phyloP scores from a whole-genome alignment of 1,140 invertebrate genomes.

The Nebria ingens region DNA sequence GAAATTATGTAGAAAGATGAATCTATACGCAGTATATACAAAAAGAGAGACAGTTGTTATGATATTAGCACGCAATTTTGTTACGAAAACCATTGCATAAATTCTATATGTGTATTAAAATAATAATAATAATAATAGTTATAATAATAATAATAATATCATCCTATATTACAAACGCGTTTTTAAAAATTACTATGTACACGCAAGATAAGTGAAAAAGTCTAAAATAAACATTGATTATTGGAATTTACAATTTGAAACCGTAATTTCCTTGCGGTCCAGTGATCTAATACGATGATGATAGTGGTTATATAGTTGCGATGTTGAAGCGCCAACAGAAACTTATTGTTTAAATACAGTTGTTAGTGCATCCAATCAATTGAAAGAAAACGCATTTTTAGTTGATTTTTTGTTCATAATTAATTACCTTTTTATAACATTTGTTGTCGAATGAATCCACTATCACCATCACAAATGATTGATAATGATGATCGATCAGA shows the following conservation, averaged over 20 bases:
- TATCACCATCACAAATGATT: constrained; percentile 1
- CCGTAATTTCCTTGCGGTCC: too few relatives aligned
- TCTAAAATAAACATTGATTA: constrained; percentile 9
- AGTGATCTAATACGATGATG: too few relatives aligned
- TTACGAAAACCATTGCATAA: background rate
- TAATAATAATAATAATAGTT: too few relatives aligned
- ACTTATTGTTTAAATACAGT: too few relatives aligned
- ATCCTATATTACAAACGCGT: constrained; percentile 17
- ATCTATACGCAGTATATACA: too few relatives aligned
- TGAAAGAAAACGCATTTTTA: background rate
- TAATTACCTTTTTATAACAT: background rate
- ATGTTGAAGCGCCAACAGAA: too few relatives aligned
- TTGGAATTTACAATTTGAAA: background rate
- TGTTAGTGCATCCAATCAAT: too few relatives aligned
- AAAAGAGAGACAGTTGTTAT: too few relatives aligned
- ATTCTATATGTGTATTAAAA: too few relatives aligned
- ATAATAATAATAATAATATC: constrained; percentile 10
- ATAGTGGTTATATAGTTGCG: background rate
- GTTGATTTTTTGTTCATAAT: background rate
- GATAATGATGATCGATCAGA: background rate
- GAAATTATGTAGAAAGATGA: too few relatives aligned
- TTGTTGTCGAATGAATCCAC: too few relatives aligned
- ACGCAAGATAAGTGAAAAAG: constrained; percentile 13
- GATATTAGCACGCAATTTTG: background rate
- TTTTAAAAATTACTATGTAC: constrained; percentile 17